Base-by-base conservation (phyloP, 2,888 invertebrate genomes). In the Enoplolaimus lenunculus region DNA sequence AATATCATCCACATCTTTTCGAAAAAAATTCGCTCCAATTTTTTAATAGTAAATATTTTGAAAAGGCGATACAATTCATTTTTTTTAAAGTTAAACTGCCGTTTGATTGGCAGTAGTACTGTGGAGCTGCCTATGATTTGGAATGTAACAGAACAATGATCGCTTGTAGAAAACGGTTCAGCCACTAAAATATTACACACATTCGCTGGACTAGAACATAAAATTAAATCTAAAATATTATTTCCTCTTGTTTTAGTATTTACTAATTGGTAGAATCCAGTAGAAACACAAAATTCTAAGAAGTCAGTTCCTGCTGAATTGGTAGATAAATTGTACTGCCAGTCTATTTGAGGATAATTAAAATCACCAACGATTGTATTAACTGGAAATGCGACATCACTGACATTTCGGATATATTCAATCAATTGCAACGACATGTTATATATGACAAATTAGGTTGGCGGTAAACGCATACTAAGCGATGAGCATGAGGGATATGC, bases 401-500 rank as follows among this genome's bases (percentile, higher is more conserved):
- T 29, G 7, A 62, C 7, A 13, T 29, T 31, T 13, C 29, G 16
- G 13, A 62, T 29, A 62, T 13, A 31, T 31, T 62, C 62, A 26
- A 13, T 62, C 62, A 62, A n/a, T 3, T 7, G 28, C 13, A 29
- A 29, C 16, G 29, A 62, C 28, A 29, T 29, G 7, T 62, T n/a
- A n/a, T 13, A 31, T 29, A 31, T 26, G 28, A 26, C 29, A 26
- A 29, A 16, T n/a, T 13, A 7, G 62, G 62, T 16, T 13, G 62
- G 16, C 62, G 62, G 31, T 62, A 62, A 62, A 62, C 62, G n/a
- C 62, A 62, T 29, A 62, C 62, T 13, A 62, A 29, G 28, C 62
- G 28, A n/a, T 62, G 62, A 26, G 28, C 31, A 3, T 3, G 7
- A 13, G 62, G 62, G 31, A 62, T 62, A n/a, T 29, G 31, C 7